Percentiles rank a stretch among this genome's conserved stretches.
phyloP scores from a whole-genome alignment of 2,888 invertebrate species.

The Poecilobothrus nobilitatus region DNA sequence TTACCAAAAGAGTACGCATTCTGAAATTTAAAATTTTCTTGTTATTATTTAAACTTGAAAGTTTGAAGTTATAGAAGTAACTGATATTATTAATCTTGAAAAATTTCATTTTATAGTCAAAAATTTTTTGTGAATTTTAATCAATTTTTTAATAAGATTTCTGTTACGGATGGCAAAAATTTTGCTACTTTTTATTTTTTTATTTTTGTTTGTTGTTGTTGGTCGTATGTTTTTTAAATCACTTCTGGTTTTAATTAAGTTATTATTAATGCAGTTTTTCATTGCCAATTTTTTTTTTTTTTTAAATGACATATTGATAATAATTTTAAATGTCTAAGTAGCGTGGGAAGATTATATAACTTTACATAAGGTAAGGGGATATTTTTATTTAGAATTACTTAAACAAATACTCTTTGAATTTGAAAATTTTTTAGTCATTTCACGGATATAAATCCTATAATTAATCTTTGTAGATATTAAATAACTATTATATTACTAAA shows the following conservation, averaged over 20 bases:
- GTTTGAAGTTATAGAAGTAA: background rate
- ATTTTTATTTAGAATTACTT: no score
- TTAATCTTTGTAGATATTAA: no score
- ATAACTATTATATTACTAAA: no score
- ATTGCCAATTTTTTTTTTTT: background rate
- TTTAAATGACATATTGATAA: background rate
- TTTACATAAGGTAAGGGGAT: background rate
- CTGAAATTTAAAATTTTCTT: background rate
- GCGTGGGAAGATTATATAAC: background rate
- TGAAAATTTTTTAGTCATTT: background rate
- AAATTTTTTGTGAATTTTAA: background rate
- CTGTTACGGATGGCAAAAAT: background rate
- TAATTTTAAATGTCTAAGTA: background rate
- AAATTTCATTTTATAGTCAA: background rate
- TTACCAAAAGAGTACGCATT: constrained; percentile 2
- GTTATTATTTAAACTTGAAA: background rate
- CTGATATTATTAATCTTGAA: constrained; percentile 1
- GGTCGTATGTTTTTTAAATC: background rate
- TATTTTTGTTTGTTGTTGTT: background rate
- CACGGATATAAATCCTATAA: no score
- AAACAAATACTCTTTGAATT: background rate
- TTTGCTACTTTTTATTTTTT: background rate
- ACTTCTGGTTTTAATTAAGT: constrained; percentile 1
- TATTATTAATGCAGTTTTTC: constrained; percentile 1
- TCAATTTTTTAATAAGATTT: background rate